phyloP scores from a whole-genome alignment of 1,140 invertebrate species.

The Sesamia nonagrioides region DNA sequence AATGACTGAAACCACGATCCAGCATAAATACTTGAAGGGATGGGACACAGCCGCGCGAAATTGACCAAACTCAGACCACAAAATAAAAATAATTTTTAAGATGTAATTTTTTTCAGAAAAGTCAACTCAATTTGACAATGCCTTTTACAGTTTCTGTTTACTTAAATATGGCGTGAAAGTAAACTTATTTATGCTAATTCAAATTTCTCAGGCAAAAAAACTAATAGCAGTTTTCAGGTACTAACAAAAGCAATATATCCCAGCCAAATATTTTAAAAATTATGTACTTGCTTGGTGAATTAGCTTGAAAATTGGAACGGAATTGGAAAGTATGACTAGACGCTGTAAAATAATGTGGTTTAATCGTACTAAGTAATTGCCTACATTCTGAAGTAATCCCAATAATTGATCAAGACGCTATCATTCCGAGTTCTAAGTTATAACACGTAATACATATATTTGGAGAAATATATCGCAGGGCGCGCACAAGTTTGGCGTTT shows the following conservation, averaged over 20 bases:
- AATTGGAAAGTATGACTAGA: background rate
- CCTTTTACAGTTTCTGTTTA: too few species aligned
- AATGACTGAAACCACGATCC: constrained; percentile 2
- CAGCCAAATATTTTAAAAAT: background rate
- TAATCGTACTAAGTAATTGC: constrained; percentile 7
- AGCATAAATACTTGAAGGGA: constrained; percentile 11
- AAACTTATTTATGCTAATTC: too few species aligned
- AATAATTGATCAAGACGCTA: constrained; percentile 21
- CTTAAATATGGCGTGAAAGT: too few species aligned
- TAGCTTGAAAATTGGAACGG: background rate
- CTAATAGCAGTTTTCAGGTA: background rate
- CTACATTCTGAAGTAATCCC: constrained; percentile 11
- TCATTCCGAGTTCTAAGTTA: constrained; percentile 22
- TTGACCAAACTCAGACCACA: background rate
- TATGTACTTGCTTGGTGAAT: background rate
- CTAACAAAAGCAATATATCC: background rate
- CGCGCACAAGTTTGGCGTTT: constrained; percentile 33
- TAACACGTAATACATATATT: constrained; percentile 43
- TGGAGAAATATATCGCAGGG: constrained; percentile 25
- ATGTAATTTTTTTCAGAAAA: too few species aligned
- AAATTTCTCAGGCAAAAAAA: too few species aligned
- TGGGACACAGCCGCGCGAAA: background rate
- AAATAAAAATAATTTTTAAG: background rate
- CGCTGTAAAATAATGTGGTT: background rate
- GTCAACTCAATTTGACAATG: too few species aligned